Percentiles rank a stretch among this genome's conserved stretches.
Conservation (phyloP, 2,113 vertebrate species). For the Pomatostomus ruficeps region DNA sequence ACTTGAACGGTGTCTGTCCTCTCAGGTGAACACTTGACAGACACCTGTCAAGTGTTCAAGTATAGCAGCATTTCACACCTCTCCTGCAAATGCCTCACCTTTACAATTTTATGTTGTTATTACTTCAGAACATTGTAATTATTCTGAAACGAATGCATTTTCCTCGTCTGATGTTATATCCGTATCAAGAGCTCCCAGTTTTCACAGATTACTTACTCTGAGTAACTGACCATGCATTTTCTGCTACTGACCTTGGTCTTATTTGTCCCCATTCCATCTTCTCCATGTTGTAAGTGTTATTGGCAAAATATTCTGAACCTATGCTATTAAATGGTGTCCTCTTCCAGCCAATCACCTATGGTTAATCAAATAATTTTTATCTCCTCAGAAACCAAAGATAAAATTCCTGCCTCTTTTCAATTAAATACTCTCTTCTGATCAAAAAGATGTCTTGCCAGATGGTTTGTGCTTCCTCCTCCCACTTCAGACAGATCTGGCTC, state of each 20-base stretch:
- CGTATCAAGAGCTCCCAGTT: not conserved
- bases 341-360: not conserved
- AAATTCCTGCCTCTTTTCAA: not conserved
- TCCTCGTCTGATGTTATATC: not conserved
- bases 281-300: not conserved
- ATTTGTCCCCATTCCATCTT: not conserved
- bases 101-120: not conserved
- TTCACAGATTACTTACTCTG: not conserved
- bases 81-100: not conserved
- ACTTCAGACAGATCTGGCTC: not conserved
- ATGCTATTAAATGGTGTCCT: not conserved
- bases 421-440: not conserved
- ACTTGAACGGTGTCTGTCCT: not conserved
- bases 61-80: not conserved
- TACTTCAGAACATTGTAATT: not conserved
- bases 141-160: not conserved
- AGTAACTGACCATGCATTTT: not conserved
- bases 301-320: not conserved
- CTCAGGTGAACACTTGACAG: not conserved
- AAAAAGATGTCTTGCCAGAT: slow-evolving; percentile 26
- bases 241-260: not conserved
- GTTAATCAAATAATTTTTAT: not conserved
- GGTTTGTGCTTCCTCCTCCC: not conserved
- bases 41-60: not conserved
- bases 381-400: not conserved